Evolutionary conservation across 2,797 vertebrate species (phyloP).

Genomic region (Prionace glauca): DNA sequence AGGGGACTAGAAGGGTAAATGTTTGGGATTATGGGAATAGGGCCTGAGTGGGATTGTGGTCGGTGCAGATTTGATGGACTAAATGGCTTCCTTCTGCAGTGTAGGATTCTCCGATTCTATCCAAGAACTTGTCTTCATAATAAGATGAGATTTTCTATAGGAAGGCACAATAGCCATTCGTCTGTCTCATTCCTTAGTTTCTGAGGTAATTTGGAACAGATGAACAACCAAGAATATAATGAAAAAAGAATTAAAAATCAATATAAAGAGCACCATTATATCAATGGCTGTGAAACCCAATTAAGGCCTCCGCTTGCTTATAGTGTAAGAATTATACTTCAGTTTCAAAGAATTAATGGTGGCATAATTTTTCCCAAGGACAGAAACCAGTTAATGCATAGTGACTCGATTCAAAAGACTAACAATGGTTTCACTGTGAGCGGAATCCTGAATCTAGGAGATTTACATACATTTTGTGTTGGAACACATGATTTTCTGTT

Average conservation of each 20-base stretch:
- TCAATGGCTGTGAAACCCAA: neutral
- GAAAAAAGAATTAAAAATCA: neutral
- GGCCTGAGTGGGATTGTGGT: too few species aligned
- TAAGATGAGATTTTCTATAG: neutral
- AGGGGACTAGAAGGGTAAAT: too few species aligned
- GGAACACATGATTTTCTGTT: neutral
- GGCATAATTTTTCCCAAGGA: neutral
- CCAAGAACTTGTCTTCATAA: neutral
- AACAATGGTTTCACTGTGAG: neutral
- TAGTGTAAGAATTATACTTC: neutral
- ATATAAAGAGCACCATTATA: neutral
- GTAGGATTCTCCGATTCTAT: neutral
- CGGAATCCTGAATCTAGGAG: neutral
- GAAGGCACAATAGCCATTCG: neutral
- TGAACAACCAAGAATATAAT: neutral
- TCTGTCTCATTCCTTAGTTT: neutral
- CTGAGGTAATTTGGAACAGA: neutral
- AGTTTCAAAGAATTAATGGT: neutral
- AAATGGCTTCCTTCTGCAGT: too few species aligned
- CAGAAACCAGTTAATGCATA: neutral
- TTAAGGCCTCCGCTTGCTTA: neutral
- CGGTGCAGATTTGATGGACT: too few species aligned
- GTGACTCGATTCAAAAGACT: neutral
- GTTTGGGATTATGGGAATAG: too few species aligned
- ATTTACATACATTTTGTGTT: neutral